Evolutionary conservation across 1,140 invertebrate genomes (phyloP), one percentile per base, ranked within the genome.

Genomic region (Carcinoscorpius rotundicauda): DNA sequence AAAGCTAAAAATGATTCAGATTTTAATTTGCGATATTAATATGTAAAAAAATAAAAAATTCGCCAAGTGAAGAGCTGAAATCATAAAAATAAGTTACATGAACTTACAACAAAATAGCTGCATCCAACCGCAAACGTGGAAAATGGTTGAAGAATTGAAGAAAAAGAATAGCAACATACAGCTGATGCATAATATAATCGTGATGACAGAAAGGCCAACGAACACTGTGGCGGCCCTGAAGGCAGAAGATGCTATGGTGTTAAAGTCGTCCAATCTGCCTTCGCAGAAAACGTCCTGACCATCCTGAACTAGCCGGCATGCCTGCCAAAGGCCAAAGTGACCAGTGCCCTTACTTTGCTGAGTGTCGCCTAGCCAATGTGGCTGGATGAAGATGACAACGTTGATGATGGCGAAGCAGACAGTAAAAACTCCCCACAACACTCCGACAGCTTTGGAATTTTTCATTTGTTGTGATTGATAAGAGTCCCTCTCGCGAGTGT

Each of bases 381-480:
- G 93, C 62, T 94, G 95, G n/a, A 96, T 85, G 76, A 97, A 96
- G 1, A 92, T 88, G 29, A 97, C 91, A 65, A 93, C 85, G 64
- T 87, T 87, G 72, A 98, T 95, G 71, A 98, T 96, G 60, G 91
- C 89, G 77, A 93, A 97, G 78, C 93, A 97, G 73, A 97, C 89
- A 62, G 91, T 78, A 76, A 97, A 96, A 71, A 97, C 89, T 11
- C 87, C 93, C 95, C 95, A 98, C 60, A 97, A 81, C 49, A 97
- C 91, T 56, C 91, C 93, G 64, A 98, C 93, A 53, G 93, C 93
- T 60, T 93, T 91, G 61, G 90, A 93, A 82, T 97, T 96, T 72
- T 29, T 29, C 29, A 29, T 29, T 77, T 97, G 97, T 78, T 91
- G 93, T 48, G 90, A 89, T 61, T 88, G 89, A 77, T 93, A 91